Conservation (phyloP, 2,888 invertebrate genomes). For the Patella depressa region DNA sequence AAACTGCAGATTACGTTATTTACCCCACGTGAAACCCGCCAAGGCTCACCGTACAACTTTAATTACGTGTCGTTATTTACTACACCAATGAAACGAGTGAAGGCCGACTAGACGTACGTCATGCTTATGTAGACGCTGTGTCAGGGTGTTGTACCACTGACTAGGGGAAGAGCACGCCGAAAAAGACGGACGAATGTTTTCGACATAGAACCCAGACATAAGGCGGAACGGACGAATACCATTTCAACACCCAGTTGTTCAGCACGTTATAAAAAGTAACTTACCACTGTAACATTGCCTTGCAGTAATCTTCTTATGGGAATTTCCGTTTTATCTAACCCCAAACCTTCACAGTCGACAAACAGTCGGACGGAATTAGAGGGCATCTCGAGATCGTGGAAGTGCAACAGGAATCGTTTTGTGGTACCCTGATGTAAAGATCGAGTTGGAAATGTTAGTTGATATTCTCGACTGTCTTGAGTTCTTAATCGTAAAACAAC, state of each 20-base stretch:
- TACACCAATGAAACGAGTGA: too few relatives aligned
- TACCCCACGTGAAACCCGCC: too few relatives aligned
- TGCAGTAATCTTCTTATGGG: slow-evolving; percentile 52
- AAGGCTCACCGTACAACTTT: too few relatives aligned
- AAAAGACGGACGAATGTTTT: too few relatives aligned
- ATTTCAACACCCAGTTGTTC: background rate
- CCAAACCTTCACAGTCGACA: slow-evolving; percentile 54
- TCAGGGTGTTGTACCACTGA: too few relatives aligned
- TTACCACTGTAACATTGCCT: slow-evolving; percentile 49
- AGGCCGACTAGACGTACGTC: too few relatives aligned
- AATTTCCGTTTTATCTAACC: slow-evolving; percentile 54
- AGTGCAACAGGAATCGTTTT: slow-evolving; percentile 48
- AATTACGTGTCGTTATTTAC: too few relatives aligned
- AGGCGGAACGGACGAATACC: background rate
- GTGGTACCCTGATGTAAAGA: slow-evolving; percentile 41
- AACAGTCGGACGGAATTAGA: slow-evolving; percentile 53
- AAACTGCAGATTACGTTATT: too few relatives aligned
- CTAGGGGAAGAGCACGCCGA: too few relatives aligned
- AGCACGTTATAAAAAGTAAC: slow-evolving; percentile 14
- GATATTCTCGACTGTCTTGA: slow-evolving; percentile 48
- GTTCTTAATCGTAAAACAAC: slow-evolving; percentile 50
- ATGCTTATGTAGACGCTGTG: too few relatives aligned
- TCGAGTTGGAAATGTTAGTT: slow-evolving; percentile 50
- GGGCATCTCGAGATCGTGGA: slow-evolving; percentile 47
- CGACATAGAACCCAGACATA: too few relatives aligned